Evolutionary conservation across 2,113 vertebrate genomes (phyloP).

Genomic region (Setophaga petechia): DNA sequence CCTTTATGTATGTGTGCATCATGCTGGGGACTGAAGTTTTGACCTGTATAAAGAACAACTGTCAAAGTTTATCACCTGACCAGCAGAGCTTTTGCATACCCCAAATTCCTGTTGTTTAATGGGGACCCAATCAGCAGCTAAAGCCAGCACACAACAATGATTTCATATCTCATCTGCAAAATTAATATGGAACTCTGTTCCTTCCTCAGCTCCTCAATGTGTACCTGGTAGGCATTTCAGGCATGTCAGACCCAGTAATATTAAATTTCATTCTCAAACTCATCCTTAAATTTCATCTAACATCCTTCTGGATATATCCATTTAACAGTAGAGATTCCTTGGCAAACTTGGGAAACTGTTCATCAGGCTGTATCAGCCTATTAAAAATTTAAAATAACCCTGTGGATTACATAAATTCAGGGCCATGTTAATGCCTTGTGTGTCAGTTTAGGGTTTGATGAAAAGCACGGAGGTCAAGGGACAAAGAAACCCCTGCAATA

Average conservation of each 20-base stretch:
- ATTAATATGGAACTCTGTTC: not conserved
- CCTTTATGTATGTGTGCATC: not conserved
- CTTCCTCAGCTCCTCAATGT: not conserved
- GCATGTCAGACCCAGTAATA: not conserved
- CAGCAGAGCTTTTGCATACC: not conserved
- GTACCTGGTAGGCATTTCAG: not conserved
- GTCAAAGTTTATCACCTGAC: not conserved
- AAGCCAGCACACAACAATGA: not conserved
- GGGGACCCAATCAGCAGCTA: not conserved
- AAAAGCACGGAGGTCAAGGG: not conserved
- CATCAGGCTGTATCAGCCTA: not conserved
- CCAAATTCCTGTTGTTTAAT: not conserved
- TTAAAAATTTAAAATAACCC: not conserved
- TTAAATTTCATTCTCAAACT: not conserved
- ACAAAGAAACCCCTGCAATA: not conserved
- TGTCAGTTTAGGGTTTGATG: not conserved
- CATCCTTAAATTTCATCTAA: not conserved
- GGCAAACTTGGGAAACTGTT: not conserved
- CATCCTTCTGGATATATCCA: not conserved
- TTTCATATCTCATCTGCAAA: not conserved
- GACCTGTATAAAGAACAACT: not conserved
- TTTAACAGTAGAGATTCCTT: not conserved
- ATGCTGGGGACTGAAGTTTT: not conserved
- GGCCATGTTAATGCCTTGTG: not conserved
- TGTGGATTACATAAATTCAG: not conserved